phyloP scores from a whole-genome alignment of 1,140 invertebrate species.

The Drosophila ogumai region DNA sequence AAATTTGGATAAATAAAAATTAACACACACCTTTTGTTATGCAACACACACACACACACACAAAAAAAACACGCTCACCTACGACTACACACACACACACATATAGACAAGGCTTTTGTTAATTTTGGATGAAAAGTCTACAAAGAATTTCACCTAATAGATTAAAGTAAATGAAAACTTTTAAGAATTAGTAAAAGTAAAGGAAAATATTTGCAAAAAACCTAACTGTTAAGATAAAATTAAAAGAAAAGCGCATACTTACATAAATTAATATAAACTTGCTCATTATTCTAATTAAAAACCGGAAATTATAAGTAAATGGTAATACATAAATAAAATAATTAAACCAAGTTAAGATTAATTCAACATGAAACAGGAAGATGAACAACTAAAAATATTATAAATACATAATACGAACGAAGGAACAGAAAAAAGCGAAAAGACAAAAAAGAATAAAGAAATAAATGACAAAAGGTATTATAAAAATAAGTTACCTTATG shows the following conservation, averaged over 20 bases:
- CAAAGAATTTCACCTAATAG: conserved; percentile 69
- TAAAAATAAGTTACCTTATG: conserved; percentile 10
- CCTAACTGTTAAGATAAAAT: conserved; percentile 64
- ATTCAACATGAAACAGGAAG: conserved; percentile 64
- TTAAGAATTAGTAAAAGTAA: conserved; percentile 37
- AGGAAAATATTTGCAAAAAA: conserved; percentile 42
- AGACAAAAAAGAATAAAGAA: conserved; percentile 41
- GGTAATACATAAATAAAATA: conserved; percentile 75
- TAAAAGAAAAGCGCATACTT: conserved; percentile 50
- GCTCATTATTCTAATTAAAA: conserved; percentile 78
- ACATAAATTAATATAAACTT: conserved; percentile 78
- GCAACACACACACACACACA: conserved; percentile 29
- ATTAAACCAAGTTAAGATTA: conserved; percentile 65
- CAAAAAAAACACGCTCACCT: conserved; percentile 16
- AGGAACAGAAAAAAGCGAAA: conserved; percentile 34
- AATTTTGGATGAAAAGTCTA: conserved; percentile 71
- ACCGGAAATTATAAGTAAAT: conserved; percentile 65
- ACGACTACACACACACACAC: conserved; percentile 22
- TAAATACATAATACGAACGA: conserved; percentile 61
- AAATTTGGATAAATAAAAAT: conserved; percentile 45
- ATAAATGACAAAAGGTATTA: conserved; percentile 73
- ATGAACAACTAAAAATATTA: conserved; percentile 65
- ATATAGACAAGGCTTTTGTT: conserved; percentile 56
- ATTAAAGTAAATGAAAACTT: conserved; percentile 54
- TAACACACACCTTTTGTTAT: conserved; percentile 31